Evolutionary conservation across 1,140 invertebrate genomes (phyloP).

Genomic region (Drosophila sucinea): DNA sequence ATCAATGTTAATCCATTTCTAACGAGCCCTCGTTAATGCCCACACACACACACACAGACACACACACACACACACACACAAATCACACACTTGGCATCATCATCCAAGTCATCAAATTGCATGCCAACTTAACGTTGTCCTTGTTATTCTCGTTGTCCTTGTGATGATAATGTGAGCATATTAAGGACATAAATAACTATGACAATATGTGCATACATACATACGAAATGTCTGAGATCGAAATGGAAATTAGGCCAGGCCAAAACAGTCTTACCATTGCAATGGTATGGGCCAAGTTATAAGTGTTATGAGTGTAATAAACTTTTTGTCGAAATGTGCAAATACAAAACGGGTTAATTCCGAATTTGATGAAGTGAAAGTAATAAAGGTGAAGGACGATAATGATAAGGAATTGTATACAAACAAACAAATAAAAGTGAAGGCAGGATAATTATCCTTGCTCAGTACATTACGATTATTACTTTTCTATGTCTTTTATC

Average conservation of each 20-base stretch:
- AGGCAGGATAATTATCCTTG: no score
- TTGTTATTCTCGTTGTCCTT: conserved; percentile 43
- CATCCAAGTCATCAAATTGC: conserved; percentile 74
- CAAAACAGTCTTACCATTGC: conserved; percentile 10
- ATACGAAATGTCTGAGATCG: conserved; percentile 26
- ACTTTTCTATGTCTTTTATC: not conserved
- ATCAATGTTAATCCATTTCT: conserved; percentile 80
- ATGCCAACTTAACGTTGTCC: conserved; percentile 50
- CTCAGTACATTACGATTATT: not conserved
- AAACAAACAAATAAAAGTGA: no score
- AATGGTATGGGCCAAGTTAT: conserved; percentile 33
- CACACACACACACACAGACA: conserved; percentile 27
- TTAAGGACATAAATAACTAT: conserved; percentile 66
- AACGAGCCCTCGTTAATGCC: conserved; percentile 66
- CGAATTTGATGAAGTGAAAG: conserved; percentile 2
- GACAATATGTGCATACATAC: conserved; percentile 38
- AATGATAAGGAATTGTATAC: conserved; percentile 2
- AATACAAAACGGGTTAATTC: no score
- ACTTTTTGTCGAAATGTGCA: not conserved
- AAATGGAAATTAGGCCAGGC: conserved; percentile 20
- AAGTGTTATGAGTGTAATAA: conserved; percentile 12
- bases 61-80: conserved; percentile 3
- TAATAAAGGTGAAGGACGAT: not conserved
- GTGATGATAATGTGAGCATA: conserved; percentile 73
- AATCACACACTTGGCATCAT: conserved; percentile 49